A percentile compares a stretch with the other conserved stretches of the same genome.
phyloP scores from a whole-genome alignment of 2,888 invertebrate species.

The Sphaeridia pumilis region DNA sequence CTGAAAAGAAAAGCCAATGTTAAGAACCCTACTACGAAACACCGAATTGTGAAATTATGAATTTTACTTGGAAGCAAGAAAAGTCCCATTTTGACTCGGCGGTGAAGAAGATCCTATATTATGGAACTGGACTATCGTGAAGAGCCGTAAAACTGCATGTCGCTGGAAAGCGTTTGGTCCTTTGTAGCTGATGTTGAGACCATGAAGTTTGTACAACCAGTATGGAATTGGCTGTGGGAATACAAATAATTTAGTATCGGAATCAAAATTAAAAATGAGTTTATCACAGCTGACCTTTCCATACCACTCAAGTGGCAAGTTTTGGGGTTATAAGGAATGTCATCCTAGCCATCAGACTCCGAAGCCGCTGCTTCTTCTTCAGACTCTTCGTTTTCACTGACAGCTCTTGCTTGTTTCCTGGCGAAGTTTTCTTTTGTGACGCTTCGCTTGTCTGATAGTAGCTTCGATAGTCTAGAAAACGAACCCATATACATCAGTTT shows the following conservation, averaged over 20 bases:
- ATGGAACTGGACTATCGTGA: constrained; percentile 27
- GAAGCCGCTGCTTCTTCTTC: constrained; percentile 66
- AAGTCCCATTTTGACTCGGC: constrained; percentile 55
- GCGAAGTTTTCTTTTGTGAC: constrained; percentile 98
- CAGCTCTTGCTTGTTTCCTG: constrained; percentile 90
- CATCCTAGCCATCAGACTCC: constrained; percentile 66
- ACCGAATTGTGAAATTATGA: background rate
- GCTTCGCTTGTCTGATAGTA: constrained; percentile 69
- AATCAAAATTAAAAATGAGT: background rate
- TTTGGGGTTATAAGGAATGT: constrained; percentile 98
- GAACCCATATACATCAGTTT: too few relatives aligned
- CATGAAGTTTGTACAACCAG: constrained; percentile 98
- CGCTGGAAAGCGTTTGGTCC: constrained; percentile 99
- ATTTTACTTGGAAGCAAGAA: constrained; percentile 41
- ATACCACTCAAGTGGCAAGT: constrained; percentile 97
- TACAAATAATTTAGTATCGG: constrained; percentile 4
- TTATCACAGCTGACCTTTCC: constrained; percentile 57
- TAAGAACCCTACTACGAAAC: background rate
- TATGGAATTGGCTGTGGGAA: constrained; percentile 61
- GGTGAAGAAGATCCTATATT: constrained; percentile 44
- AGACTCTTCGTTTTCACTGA: constrained; percentile 82
- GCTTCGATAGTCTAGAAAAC: constrained; percentile 56
- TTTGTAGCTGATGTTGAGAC: constrained; percentile 95
- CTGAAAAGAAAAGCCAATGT: constrained; percentile 43
- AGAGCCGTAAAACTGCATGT: constrained; percentile 29